These are phyloP conservation scores for Antheraea assamensis DNA, from an alignment of 2,888 invertebrate species.

Conservation along the genomic window DNA sequence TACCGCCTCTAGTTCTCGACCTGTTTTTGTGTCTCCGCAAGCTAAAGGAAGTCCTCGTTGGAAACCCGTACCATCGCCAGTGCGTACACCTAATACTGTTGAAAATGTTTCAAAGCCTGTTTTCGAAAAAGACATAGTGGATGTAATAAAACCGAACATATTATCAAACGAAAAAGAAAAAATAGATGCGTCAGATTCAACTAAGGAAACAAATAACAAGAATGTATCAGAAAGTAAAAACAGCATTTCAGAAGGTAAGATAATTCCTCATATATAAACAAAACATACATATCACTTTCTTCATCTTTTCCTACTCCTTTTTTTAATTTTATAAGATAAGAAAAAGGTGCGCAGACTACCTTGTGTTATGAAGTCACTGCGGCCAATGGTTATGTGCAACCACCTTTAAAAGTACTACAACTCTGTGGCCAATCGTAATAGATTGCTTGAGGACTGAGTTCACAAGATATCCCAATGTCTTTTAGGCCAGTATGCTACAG, in stretches of 20 bases:
- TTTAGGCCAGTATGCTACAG: too few species aligned
- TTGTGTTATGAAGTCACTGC: too few species aligned
- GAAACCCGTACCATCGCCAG: slow-evolving; percentile 40
- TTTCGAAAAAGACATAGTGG: neutral
- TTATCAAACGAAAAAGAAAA: slow-evolving; percentile 2
- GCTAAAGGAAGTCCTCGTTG: slow-evolving; percentile 43
- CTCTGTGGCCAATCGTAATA: too few species aligned
- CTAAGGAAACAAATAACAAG: neutral
- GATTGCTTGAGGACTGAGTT: too few species aligned
- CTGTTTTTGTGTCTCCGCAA: slow-evolving; percentile 54
- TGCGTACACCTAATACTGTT: slow-evolving; percentile 41
- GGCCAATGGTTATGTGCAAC: too few species aligned
- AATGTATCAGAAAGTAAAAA: slow-evolving; percentile 30
- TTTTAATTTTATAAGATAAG: too few species aligned
- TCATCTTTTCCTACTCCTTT: too few species aligned
- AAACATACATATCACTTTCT: neutral
- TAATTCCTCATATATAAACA: neutral
- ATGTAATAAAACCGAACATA: neutral
- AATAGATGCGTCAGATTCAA: neutral
- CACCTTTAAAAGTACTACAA: too few species aligned
- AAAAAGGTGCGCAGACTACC: too few species aligned
- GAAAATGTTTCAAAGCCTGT: slow-evolving; percentile 25
- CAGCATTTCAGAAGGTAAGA: slow-evolving; percentile 54
- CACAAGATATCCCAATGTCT: too few species aligned
- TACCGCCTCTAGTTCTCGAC: slow-evolving; percentile 35